phyloP scores from a whole-genome alignment of 2,113 vertebrate genomes.

The Marmota monax region DNA sequence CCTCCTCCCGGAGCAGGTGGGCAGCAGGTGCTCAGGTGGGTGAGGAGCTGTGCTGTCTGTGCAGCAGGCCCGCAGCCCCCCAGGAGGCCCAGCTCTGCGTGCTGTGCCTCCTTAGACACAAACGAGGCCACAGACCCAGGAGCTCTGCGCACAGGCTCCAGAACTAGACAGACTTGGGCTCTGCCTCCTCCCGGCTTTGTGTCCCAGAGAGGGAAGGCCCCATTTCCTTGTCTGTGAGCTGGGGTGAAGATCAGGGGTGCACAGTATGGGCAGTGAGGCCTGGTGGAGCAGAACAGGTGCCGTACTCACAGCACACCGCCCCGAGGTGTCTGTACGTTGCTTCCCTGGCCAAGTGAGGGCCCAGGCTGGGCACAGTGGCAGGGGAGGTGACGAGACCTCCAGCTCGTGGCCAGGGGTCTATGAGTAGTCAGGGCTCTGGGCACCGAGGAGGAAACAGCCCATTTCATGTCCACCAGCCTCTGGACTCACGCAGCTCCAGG shows the following conservation, averaged over 20 bases:
- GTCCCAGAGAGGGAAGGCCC: neutral
- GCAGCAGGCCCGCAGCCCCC: neutral
- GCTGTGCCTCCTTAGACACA: too few species aligned
- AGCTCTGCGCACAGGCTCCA: fast-evolving
- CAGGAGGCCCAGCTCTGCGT: neutral
- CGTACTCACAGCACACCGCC: too few species aligned
- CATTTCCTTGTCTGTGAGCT: fast-evolving
- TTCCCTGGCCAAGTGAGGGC: neutral
- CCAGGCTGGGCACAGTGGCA: neutral
- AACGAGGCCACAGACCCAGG: neutral
- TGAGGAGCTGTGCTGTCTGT: neutral
- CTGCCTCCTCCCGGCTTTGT: neutral
- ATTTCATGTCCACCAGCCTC: too few species aligned
- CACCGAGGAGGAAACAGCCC: too few species aligned
- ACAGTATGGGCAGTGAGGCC: neutral
- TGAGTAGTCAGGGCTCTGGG: too few species aligned
- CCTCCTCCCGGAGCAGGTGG: neutral
- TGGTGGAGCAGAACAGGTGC: too few species aligned
- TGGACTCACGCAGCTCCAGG: too few species aligned
- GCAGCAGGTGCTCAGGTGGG: too few species aligned
- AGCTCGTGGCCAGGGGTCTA: neutral
- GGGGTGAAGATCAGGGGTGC: neutral
- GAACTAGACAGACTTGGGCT: neutral
- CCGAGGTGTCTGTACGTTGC: too few species aligned
- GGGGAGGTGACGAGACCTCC: neutral